phyloP scores from a whole-genome alignment of 2,797 vertebrate genomes.

The Nannoperca australis region DNA sequence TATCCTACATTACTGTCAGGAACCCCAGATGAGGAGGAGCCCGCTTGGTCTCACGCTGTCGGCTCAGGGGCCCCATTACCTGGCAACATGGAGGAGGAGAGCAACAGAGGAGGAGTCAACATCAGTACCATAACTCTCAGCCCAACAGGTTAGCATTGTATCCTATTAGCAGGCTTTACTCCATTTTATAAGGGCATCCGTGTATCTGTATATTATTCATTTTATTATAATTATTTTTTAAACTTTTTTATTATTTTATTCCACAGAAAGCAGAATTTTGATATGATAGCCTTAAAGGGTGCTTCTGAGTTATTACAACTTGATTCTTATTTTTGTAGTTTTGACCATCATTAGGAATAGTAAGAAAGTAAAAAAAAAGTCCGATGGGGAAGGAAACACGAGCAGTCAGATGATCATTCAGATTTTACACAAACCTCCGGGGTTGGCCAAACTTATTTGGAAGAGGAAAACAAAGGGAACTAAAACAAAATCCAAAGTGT shows the following conservation, averaged over 20 bases:
- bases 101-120: constrained; percentile 62
- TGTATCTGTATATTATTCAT: background rate
- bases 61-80: constrained; percentile 78
- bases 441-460: too few species aligned
- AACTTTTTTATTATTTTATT: background rate
- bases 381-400: background rate
- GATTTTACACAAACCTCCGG: background rate
- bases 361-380: background rate
- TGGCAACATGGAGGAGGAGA: constrained; percentile 77
- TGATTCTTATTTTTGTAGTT: constrained; percentile 9
- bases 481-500: background rate
- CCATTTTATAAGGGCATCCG: background rate
- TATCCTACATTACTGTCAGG: constrained; percentile 52
- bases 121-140: constrained; percentile 62
- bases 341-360: background rate
- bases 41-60: constrained; percentile 78
- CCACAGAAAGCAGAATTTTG: background rate
- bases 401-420: constrained; percentile 1
- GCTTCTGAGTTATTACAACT: background rate
- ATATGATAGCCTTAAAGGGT: background rate
- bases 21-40: constrained; percentile 70
- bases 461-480: background rate
- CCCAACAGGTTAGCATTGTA: constrained; percentile 68
- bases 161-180: background rate
- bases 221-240: background rate